Evolutionary conservation across 1,140 invertebrate genomes (phyloP).

Genomic region (Zaprionus lachaisei): DNA sequence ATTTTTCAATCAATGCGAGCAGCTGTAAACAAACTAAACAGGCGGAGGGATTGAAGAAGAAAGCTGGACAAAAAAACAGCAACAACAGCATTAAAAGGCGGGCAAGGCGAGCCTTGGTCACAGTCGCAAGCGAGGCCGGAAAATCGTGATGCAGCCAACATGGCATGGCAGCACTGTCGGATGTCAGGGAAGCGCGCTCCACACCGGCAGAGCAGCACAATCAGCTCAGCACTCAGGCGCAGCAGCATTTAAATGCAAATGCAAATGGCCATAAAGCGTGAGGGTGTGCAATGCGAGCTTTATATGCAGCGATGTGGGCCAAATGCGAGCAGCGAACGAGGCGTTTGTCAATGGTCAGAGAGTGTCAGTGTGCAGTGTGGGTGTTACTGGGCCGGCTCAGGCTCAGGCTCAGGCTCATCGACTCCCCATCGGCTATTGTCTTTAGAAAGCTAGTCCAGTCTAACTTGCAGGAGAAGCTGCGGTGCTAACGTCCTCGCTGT

Average conservation of each 20-base stretch:
- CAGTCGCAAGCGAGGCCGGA: not conserved
- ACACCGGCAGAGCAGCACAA: not conserved
- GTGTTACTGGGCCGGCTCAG: conserved; percentile 43
- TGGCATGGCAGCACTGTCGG: conserved; percentile 36
- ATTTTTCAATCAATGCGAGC: conserved; percentile 81
- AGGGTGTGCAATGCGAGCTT: conserved; percentile 79
- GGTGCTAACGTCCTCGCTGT: not conserved
- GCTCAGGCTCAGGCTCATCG: not conserved
- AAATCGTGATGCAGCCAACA: conserved; percentile 53
- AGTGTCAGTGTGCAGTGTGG: conserved; percentile 72
- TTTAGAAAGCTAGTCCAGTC: conserved; percentile 41
- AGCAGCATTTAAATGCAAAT: conserved; percentile 79
- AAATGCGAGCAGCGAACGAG: conserved; percentile 69
- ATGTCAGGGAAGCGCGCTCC: conserved; percentile 40
- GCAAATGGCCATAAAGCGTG: conserved; percentile 78
- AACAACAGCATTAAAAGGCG: conserved; percentile 33
- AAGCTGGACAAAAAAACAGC: conserved; percentile 21
- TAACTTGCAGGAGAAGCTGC: conserved; percentile 2
- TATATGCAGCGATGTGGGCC: conserved; percentile 80
- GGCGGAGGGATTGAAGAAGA: conserved; percentile 49
- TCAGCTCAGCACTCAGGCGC: conserved; percentile 14
- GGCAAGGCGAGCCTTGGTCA: not conserved
- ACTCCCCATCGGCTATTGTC: conserved; percentile 40
- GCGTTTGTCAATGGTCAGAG: conserved; percentile 74
- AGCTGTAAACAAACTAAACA: conserved; percentile 76